Evolutionary conservation across 2,888 invertebrate species (phyloP).

Genomic region (Limnephilus auricula): DNA sequence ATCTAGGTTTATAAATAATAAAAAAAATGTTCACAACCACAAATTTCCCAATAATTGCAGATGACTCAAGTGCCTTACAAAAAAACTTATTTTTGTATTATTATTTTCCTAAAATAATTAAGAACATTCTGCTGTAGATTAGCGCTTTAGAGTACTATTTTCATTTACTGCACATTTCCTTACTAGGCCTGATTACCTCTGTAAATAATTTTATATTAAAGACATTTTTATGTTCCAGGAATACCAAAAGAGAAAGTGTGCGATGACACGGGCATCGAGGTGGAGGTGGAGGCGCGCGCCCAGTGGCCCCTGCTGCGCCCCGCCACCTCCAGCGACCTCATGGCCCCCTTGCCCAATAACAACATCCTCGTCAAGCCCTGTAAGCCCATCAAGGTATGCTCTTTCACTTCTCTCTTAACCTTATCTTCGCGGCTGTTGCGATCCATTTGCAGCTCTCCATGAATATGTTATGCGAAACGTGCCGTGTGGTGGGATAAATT

Average conservation of each 20-base stretch:
- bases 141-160: not conserved
- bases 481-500: too few species aligned
- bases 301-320: constrained; percentile 92
- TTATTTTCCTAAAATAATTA: too few species aligned
- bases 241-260: constrained; percentile 90
- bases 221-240: constrained; percentile 72
- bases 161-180: too few species aligned
- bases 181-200: not conserved
- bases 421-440: too few species aligned
- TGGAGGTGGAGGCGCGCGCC: constrained; percentile 90
- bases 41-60: too few species aligned
- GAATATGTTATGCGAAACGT: too few species aligned
- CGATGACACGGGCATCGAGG: constrained; percentile 91
- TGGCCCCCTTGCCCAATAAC: constrained; percentile 85
- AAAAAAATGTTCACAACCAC: too few species aligned
- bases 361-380: constrained; percentile 79
- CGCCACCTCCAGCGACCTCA: constrained; percentile 81
- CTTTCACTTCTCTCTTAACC: not conserved
- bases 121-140: not conserved
- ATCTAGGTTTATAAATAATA: too few species aligned
- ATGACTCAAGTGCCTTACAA: too few species aligned
- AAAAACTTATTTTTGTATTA: too few species aligned
- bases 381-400: constrained; percentile 52
- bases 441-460: too few species aligned
- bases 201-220: not conserved